Evolutionary conservation across 1,140 invertebrate species (phyloP), one percentile per base, ranked within the genome.

Genomic region (Pollicipes pollicipes): DNA sequence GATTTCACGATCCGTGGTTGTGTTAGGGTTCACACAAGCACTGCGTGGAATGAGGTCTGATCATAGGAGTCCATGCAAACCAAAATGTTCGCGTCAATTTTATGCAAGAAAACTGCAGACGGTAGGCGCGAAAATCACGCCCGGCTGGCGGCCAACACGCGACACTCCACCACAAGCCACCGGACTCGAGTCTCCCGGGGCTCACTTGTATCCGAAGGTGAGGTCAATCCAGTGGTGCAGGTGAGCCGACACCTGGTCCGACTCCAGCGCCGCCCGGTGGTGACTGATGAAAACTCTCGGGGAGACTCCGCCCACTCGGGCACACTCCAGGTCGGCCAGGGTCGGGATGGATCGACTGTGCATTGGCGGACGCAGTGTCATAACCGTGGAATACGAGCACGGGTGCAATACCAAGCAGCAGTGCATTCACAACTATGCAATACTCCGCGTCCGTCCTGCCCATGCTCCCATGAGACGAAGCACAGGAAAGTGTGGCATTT

Each of bases 171-270:
- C n/a, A n/a, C n/a, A n/a, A n/a, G n/a, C n/a, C n/a, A n/a, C n/a
- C n/a, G n/a, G n/a, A n/a, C n/a, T n/a, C n/a, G n/a, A n/a, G n/a
- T n/a, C n/a, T n/a, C 32, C 32, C 32, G 16, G 32, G 4, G 32
- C 45, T 58, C 81, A 88, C 87, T 93, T 93, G 79, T 90, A 96
- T 73, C 95, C 96, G 85, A 98, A 98, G 27, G 93, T 96, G 30
- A 98, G 85, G 82, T 99, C 95, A 75, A 99, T 97, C 96, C 96
- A 99, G 77, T 95, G 88, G 82, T 98, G 93, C 16, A 99, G 81
- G 74, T 88, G 85, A 76, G 92, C 88, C 1, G 94, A 97, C 0
- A 98, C 93, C 75, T 91, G 85, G 45, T 88, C 84, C 78, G 92
- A 93, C 81, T 99, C 95, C 58, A 98, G 80, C 24, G 89, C 86